Evolutionary conservation across 64 coral and sea anemone species (phyloP), one percentile per base, ranked within the genome.

Genomic region (Porites australiensis): DNA sequence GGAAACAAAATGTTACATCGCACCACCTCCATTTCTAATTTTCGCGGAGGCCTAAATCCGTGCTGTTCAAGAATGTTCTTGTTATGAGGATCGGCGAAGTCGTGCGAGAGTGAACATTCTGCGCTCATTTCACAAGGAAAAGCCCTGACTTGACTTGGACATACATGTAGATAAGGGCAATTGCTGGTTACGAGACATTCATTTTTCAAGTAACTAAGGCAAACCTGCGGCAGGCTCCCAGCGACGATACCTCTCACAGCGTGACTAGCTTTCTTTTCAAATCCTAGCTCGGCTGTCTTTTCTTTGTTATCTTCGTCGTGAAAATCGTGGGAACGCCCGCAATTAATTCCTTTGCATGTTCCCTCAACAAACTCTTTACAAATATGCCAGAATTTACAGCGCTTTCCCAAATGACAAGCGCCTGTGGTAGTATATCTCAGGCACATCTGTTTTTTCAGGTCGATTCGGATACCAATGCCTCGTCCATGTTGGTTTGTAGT

Each of bases 301-400:
- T 63, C 44, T 69, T 58, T 45, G 75, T 93, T 93, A 51, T 87
- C 82, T 58, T 87, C 65, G 23, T 93, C 91, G 23, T 77, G 59
- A 44, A 93, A 79, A 54, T 93, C 74, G 22, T 93, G 91, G n/a
- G 91, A 87, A 65, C 50, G 71, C 2, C 58, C 58, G 49, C 91
- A 93, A 49, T 75, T n/a, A n/a, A n/a, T 3, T 11, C 37, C 50
- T 10, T 87, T 78, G 50, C 91, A 93, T 48, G 13, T 75, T 70
- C 82, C 82, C 15, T 93, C 91, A 2, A 93, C 46, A 59, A 87
- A 93, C 50, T 64, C 61, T 48, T 69, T 86, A 22, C 91, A 93
- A 18, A 93, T 15, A 63, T 93, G 91, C 45, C 82, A 93, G 62
- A 70, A 85, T 19, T 58, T 27, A 44, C 91, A 93, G 12, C 72